Percentiles rank a stretch among this genome's conserved stretches.
These are phyloP conservation scores for Zaprionus taronus DNA, from an alignment of 1,140 invertebrate genomes.

Conservation along the genomic window DNA sequence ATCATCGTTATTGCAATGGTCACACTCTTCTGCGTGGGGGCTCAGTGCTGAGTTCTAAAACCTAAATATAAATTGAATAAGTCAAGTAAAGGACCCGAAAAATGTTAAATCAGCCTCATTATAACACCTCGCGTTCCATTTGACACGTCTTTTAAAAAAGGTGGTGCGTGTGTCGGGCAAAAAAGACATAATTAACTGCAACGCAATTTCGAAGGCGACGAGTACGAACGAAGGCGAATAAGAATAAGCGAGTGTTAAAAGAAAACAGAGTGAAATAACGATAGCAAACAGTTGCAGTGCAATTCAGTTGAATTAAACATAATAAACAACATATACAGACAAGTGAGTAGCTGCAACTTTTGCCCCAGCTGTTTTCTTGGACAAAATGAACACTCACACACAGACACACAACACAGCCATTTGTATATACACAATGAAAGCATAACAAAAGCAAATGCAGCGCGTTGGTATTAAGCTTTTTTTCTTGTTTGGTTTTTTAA, in stretches of 20 bases:
- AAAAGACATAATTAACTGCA: slow-evolving; percentile 27
- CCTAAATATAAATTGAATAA: slow-evolving; percentile 36
- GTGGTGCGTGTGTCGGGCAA: slow-evolving; percentile 3
- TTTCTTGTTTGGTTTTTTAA: slow-evolving; percentile 12
- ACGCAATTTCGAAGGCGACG: slow-evolving; percentile 57
- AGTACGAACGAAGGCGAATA: slow-evolving; percentile 38
- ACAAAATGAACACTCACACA: slow-evolving; percentile 40
- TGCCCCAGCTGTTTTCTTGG: slow-evolving; percentile 63
- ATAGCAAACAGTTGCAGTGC: slow-evolving; percentile 27
- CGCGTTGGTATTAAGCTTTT: slow-evolving; percentile 42
- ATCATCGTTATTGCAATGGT: slow-evolving; percentile 22
- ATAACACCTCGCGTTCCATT: slow-evolving; percentile 1
- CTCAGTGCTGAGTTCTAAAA: slow-evolving; percentile 37
- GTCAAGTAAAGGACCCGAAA: slow-evolving; percentile 20
- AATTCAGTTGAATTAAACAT: slow-evolving; percentile 24
- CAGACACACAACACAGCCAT: slow-evolving; percentile 12
- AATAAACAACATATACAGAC: slow-evolving; percentile 26
- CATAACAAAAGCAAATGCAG: slow-evolving; percentile 66
- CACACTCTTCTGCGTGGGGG: slow-evolving; percentile 24
- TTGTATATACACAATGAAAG: slow-evolving; percentile 36
- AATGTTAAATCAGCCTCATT: slow-evolving; percentile 35
- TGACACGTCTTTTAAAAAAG: slow-evolving; percentile 1
- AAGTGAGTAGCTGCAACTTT: slow-evolving; percentile 56
- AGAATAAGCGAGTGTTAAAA: slow-evolving; percentile 47
- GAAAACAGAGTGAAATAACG: slow-evolving; percentile 27